phyloP scores from a whole-genome alignment of 2,888 invertebrate species.

The Caenorhabditis japonica region DNA sequence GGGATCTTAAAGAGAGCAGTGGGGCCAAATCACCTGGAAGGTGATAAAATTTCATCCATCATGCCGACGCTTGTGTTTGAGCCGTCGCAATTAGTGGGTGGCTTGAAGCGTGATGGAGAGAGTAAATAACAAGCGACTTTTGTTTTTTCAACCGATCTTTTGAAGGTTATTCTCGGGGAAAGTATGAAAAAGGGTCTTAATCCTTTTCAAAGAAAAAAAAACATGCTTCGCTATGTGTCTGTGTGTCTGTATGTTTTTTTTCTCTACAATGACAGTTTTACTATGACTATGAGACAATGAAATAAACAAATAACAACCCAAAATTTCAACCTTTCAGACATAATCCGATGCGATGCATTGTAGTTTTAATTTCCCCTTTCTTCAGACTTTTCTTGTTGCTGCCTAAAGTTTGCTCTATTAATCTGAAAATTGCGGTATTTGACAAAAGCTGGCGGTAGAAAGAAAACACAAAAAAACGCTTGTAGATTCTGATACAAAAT shows the following conservation, averaged over 20 bases:
- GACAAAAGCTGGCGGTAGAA: conserved; percentile 6
- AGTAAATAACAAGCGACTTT: too few species aligned
- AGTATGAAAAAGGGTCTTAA: not conserved
- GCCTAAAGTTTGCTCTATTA: conserved; percentile 9
- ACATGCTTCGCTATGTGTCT: too few species aligned
- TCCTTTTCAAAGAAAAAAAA: too few species aligned
- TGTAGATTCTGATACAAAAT: conserved; percentile 24
- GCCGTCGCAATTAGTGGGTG: conserved; percentile 27
- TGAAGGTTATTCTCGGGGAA: not conserved
- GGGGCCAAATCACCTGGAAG: conserved; percentile 10
- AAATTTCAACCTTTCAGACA: too few species aligned
- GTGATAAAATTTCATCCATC: conserved; percentile 35
- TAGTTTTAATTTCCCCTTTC: too few species aligned
- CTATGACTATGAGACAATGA: too few species aligned
- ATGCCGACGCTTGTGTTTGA: conserved; percentile 29
- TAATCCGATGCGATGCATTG: too few species aligned
- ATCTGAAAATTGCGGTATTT: conserved; percentile 41
- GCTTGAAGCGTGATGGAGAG: conserved; percentile 20
- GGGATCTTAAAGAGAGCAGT: not conserved
- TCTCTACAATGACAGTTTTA: too few species aligned
- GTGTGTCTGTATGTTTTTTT: too few species aligned
- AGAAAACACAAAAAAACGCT: conserved; percentile 8
- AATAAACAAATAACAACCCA: too few species aligned
- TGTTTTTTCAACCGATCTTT: too few species aligned
- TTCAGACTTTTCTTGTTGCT: conserved; percentile 16